Base-by-base conservation (phyloP, 1,140 invertebrate genomes). In the Arctopsyche grandis region DNA sequence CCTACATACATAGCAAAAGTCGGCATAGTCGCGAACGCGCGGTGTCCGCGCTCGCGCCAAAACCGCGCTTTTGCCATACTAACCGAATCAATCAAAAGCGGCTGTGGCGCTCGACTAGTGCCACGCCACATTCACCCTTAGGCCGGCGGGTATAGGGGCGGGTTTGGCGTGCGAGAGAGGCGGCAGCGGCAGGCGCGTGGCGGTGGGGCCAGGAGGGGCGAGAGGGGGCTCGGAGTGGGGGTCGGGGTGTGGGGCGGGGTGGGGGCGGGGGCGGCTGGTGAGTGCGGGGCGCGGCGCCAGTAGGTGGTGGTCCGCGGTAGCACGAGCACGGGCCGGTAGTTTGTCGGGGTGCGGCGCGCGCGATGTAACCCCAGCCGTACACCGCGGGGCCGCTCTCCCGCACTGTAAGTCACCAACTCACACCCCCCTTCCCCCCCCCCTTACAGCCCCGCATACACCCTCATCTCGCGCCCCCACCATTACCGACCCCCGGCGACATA, bases 261-360 rank as follows among this genome's bases (percentile, higher is more conserved):
- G 12, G 63, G 7, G 14, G 24, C 3, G 1, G 63, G 22, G 63
- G 63, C 63, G 22, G 63, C 5, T 26, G 63, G 7, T 9, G 24
- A 9, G 5, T 9, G 63, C 63, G 63, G 63, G 63, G 63, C 63
- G 63, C 63, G 63, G 63, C 24, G 63, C 63, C 63, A 66, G 63
- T 66, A 19, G 12, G 19, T 24, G 63, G 63, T 26, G 63, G 21
- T 21, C 63, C 24, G 24, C 63, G 63, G 48, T 52, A 3, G 12
- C 1, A 10, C 16, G 10, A 52, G 48, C 22, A 22, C 63, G 10
- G 5, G 9, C 9, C 14, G 63, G 21, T 22, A 21, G 63, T 26
- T 21, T 29, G 63, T 66, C 22, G 48, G 48, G 48, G 4, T 16
- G 3, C 10, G 3, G 22, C 58, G 22, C 22, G 22, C 63, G 63